Evolutionary conservation across 2,888 invertebrate genomes (phyloP).

Genomic region (Bombylius major): DNA sequence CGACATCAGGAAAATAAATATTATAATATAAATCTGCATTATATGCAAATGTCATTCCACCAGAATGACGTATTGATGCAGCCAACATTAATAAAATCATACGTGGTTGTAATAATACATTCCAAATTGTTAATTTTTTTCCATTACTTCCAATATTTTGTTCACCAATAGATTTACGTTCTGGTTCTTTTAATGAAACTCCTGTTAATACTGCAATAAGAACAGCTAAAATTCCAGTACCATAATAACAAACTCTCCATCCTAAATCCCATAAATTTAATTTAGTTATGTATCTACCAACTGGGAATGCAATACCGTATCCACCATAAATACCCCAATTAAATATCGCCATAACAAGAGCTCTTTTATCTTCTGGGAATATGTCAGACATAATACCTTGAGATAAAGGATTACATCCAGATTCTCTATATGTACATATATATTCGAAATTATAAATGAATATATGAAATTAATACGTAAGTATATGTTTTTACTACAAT

Average conservation of each 20-base stretch:
- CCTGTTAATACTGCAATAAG: slow-evolving; percentile 58
- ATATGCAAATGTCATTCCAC: slow-evolving; percentile 84
- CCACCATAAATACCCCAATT: slow-evolving; percentile 95
- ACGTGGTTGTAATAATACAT: slow-evolving; percentile 62
- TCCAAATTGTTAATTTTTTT: slow-evolving; percentile 54
- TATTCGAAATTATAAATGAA: slow-evolving; percentile 3
- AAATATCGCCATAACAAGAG: slow-evolving; percentile 81
- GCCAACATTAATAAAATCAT: slow-evolving; percentile 69
- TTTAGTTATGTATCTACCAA: slow-evolving; percentile 71
- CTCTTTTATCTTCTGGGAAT: slow-evolving; percentile 68
- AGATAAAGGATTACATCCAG: slow-evolving; percentile 76
- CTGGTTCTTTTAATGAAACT: slow-evolving; percentile 63
- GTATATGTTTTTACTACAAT: no score
- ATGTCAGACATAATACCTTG: slow-evolving; percentile 74
- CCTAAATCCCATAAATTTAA: slow-evolving; percentile 64
- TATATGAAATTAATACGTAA: no score
- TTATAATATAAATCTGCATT: slow-evolving; percentile 83
- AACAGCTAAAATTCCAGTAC: slow-evolving; percentile 62
- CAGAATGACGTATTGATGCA: slow-evolving; percentile 80
- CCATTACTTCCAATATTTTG: slow-evolving; percentile 38
- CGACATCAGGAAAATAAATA: slow-evolving; percentile 77
- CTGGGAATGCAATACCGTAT: slow-evolving; percentile 83
- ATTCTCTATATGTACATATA: slow-evolving; percentile 44
- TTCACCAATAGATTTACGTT: slow-evolving; percentile 62
- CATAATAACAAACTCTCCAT: slow-evolving; percentile 74